phyloP scores from a whole-genome alignment of 1,140 invertebrate species.

The Drosophila sproati region DNA sequence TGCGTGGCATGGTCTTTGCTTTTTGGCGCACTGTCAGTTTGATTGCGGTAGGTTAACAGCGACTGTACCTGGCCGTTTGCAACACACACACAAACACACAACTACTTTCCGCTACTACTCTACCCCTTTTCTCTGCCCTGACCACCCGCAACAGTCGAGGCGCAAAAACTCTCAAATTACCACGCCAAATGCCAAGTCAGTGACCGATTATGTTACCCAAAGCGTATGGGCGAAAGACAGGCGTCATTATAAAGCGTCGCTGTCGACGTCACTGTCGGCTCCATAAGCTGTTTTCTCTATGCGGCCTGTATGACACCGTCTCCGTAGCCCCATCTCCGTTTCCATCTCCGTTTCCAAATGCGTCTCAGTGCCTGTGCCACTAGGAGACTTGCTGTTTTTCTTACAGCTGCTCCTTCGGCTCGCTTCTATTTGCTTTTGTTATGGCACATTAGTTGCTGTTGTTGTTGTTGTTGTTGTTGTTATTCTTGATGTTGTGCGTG shows the following conservation, averaged over 20 bases:
- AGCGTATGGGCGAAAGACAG: slow-evolving; percentile 64
- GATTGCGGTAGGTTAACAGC: slow-evolving; percentile 65
- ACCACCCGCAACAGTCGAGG: slow-evolving; percentile 70
- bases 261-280: slow-evolving; percentile 38
- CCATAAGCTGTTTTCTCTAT: slow-evolving; percentile 37
- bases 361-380: slow-evolving; percentile 3
- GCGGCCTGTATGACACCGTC: slow-evolving; percentile 25
- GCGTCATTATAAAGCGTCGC: slow-evolving; percentile 70
- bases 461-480: slow-evolving; percentile 35
- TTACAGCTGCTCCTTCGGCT: slow-evolving; percentile 47
- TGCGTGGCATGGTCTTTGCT: slow-evolving; percentile 42
- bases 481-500: slow-evolving; percentile 39
- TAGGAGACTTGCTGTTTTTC: slow-evolving; percentile 19
- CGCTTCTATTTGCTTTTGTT: slow-evolving; percentile 69
- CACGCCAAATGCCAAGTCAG: slow-evolving; percentile 80
- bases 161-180: slow-evolving; percentile 78
- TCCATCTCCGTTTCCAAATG: slow-evolving; percentile 15
- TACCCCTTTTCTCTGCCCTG: slow-evolving; percentile 30
- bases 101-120: background rate
- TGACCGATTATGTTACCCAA: slow-evolving; percentile 83
- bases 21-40: slow-evolving; percentile 63
- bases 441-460: slow-evolving; percentile 61
- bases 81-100: background rate
- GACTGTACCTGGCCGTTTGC: slow-evolving; percentile 8
- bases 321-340: background rate